Evolutionary conservation across 2,888 invertebrate genomes (phyloP).

Genomic region (Nowickia ferox): DNA sequence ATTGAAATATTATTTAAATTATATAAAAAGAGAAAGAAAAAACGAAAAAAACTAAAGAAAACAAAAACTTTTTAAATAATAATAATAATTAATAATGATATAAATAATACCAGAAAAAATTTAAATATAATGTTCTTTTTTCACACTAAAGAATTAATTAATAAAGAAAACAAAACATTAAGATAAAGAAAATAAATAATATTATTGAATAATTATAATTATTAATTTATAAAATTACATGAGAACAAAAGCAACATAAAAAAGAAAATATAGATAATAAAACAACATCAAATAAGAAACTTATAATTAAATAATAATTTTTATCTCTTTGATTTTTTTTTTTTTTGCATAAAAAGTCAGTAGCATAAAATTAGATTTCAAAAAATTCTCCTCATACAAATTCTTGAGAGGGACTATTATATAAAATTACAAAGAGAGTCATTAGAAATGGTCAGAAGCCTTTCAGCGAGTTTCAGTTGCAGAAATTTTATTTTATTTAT

Average conservation of each 20-base stretch:
- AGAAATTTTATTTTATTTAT: no score
- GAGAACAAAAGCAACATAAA: slow-evolving; percentile 49
- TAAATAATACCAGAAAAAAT: slow-evolving; percentile 44
- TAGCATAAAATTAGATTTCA: not conserved
- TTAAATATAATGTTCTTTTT: slow-evolving; percentile 66
- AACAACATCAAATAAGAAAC: slow-evolving; percentile 44
- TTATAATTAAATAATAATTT: slow-evolving; percentile 52
- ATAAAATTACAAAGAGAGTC: no score
- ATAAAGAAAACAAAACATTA: slow-evolving; percentile 44
- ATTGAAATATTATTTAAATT: slow-evolving; percentile 71
- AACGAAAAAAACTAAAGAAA: slow-evolving; percentile 60
- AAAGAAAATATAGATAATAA: slow-evolving; percentile 54
- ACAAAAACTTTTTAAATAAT: slow-evolving; percentile 63
- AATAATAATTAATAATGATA: slow-evolving; percentile 31
- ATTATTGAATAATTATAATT: slow-evolving; percentile 69
- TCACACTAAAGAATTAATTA: slow-evolving; percentile 71
- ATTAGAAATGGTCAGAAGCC: no score
- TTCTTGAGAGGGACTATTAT: not conserved
- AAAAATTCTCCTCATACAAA: not conserved
- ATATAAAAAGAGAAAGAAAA: slow-evolving; percentile 63
- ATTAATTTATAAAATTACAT: slow-evolving; percentile 69
- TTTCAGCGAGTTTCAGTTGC: no score
- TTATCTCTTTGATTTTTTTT: slow-evolving; percentile 16
- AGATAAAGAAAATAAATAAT: slow-evolving; percentile 47
- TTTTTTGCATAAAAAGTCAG: slow-evolving; percentile 2